Evolutionary conservation across 2,113 vertebrate genomes (phyloP), one percentile per base, ranked within the genome.

Genomic region (Psittacus erithacus): DNA sequence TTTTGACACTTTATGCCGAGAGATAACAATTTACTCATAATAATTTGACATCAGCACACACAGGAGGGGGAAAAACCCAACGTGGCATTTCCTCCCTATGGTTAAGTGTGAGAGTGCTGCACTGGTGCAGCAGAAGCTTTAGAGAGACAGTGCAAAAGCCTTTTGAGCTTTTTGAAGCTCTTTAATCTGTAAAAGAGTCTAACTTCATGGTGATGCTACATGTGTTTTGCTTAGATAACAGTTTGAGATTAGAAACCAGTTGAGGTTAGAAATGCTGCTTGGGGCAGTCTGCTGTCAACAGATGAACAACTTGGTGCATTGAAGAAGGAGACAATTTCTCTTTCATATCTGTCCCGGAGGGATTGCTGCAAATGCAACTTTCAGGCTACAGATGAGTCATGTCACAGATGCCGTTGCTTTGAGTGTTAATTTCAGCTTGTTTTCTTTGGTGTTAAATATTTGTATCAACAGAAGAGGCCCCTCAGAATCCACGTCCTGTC

Each of bases 391-490:
- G 43, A 10, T 11, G 65, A 96, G 31, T 63, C 31, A 7, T 25
- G 62, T 49, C 55, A 63, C 50, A 46, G 52, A 50, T 71, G 77
- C 47, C 28, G 1, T 85, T 95, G 47, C 65, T 88, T 43, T 41
- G 69, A 82, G 23, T 79, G 24, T 73, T 73, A 75, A 71, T 68
- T 87, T 63, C 43, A 7, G 22, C 6, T 33, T 28, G 31, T 39
- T 83, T 88, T 85, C 23, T 49, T 60, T 55, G 10, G 62, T 89
- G 33, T 79, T 91, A 90, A 93, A 86, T 90, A 80, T 69, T 90
- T 80, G 18, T 73, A 22, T 69, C 85, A 55, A 71, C 55, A 53
- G 53, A 46, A 86, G 59, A 78, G 84, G 69, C 65, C 57, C 55
- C 70, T 93, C 46, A 35, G 14, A 39, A 15, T 27, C 18, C 5